Evolutionary conservation across 2,113 vertebrate species (phyloP), one percentile per base, ranked within the genome.

Genomic region (Pogonocichla stellata): DNA sequence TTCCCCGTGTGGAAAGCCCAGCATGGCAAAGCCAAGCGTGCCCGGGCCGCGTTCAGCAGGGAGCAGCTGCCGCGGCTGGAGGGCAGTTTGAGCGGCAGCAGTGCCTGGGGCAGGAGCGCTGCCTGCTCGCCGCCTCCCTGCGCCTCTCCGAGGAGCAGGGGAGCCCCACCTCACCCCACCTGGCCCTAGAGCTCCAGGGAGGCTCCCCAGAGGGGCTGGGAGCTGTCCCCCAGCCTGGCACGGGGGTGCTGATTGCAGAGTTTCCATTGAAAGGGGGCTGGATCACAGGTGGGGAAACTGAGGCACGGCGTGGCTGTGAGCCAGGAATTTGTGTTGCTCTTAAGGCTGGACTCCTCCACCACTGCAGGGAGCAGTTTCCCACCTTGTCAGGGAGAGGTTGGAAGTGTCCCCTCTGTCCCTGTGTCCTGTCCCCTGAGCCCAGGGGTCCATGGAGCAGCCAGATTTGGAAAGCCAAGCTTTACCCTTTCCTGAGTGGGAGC

Each of bases 111-210:
- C 98, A 97, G 0, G 98, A 99, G 95, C 94, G 98, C 53, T 98
- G 98, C 87, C 97, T 98, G 48, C 96, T 99, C 9, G 98, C 98
- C 13, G 98, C 98, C 1, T 96, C 98, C 7, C 97, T 98, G 51
- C 98, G 94, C 67, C 98, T 99, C 73, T 98, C 98, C 2, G 98
- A 99, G 65, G 98, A 98, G 69, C 98, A 99, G 98, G 98, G 98
- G 70, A 94, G 88, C 18, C 16, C 34, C 38, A 40, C 38, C 38
- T 40, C 10, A 11, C 38, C 38, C 38, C 38, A 40, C 38, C 38
- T 40, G 38, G 38, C 38, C 38, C 38, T 40, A 11, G 38, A 40
- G 38, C 38, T 11, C 38, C 22, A 19, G 16, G 43, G 26, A 50
- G 19, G 10, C 1, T 40, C 73, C 48, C 79, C 45, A 8, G 31